Base-by-base conservation (phyloP, 2,797 vertebrate species). In the Gallinago stenura region DNA sequence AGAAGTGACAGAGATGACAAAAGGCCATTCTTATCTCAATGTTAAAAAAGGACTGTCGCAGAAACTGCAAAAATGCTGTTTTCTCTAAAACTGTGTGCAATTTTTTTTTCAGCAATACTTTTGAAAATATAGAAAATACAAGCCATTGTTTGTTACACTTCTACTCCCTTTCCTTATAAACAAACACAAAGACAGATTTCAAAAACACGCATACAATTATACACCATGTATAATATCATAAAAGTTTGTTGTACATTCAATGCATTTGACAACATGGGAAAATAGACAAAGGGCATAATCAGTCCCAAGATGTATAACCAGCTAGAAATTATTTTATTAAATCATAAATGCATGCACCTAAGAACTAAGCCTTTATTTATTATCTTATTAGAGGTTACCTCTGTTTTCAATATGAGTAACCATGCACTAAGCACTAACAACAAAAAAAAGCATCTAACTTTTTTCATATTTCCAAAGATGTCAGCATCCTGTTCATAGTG, bases 331-430 rank as follows among this genome's bases (percentile, higher is more conserved):
- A 58, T 58, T 87, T 83, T 77, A 87, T 85, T 87, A 91, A 91
- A 75, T 68, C 14, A 80, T 68, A 92, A 90, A 87, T 48, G 45
- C 79, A 93, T 85, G 89, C 87, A 87, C 21, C 9, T n/a, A 92
- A 68, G 31, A 69, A 83, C 58, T 78, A 57, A 35, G 5, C 13
- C 28, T 53, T 87, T 66, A 61, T 54, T 90, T 70, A 77, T 54
- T 43, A 51, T 11, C 48, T 4, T 37, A 9, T 54, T 83, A 89
- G 35, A 83, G 14, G 10, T 58, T 84, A 77, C 45, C 5, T 20
- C n/a, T 72, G 9, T 54, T 87, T 13, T 20, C 9, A 33, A 22
- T 41, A 53, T 18, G 20, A 79, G 30, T 30, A 77, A 89, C 64
- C 68, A 94, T 83, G 71, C 87, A 83, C 18, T 70, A 92, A 83